Evolutionary conservation across 92 coral and sea anemone species (phyloP), one percentile per base, ranked within the genome.

Genomic region (Bergia puertoricense): DNA sequence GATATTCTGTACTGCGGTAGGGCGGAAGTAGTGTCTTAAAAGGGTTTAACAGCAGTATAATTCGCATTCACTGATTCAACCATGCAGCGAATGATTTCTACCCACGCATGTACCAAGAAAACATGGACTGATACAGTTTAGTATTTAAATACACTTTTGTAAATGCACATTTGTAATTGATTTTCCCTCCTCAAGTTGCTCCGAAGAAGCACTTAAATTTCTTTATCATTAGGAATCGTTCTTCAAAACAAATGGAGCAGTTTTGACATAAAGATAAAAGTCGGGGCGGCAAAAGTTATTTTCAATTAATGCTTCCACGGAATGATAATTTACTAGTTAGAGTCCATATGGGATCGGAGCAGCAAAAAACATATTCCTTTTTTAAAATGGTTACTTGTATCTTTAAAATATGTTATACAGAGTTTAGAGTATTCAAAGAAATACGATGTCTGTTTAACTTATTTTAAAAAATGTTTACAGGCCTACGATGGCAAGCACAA

Each of bases 261-360:
- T 65, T 41, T 81, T 82, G 45, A 8, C 38, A 66, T 66, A 65
- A 43, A 82, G 76, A 65, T 81, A 81, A 62, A 81, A 81, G 16
- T 18, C 8, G 8, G 85, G 14, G 67, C 22, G 54, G 54, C 10
- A 59, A 81, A 81, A 65, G 51, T 39, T 81, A 30, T 13, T 81
- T 62, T 20, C 73, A 20, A 62, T 39, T 81, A 81, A 39, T 5
- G 4, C 57, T 66, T 67, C 42, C 59, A 10, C 30, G 30, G 45
- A 10, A 14, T 45, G 57, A 43, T 82, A 23, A 41, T 38, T 62
- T 66, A 43, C 39, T 18, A 62, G 85, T 82, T 67, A 66, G 57
- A 8, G 20, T 82, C 41, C 14, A 23, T 41, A 15, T 15, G 72
- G 16, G 13, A 69, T 42, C 41, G 48, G 75, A 44, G 8, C n/a